phyloP scores from a whole-genome alignment of 2,888 invertebrate genomes.

The Trisateles emortualis region DNA sequence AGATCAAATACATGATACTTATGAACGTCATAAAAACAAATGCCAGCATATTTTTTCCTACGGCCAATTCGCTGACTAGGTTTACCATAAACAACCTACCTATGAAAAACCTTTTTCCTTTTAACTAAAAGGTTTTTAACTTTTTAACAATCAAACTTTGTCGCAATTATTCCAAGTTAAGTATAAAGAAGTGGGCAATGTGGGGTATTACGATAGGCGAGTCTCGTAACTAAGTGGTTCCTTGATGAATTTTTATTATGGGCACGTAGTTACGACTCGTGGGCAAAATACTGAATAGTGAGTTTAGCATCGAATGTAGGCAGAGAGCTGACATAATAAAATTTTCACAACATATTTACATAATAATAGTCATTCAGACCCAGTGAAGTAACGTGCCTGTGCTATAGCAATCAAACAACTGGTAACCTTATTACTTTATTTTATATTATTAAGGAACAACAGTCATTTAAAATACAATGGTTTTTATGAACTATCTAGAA shows the following conservation, averaged over 20 bases:
- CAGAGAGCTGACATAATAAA: background rate
- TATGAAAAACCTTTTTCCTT: background rate
- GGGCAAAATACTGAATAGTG: slow-evolving; percentile 33
- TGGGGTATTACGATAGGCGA: slow-evolving; percentile 13
- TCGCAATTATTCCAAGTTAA: slow-evolving; percentile 25
- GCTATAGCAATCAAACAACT: too few relatives aligned
- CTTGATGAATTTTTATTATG: slow-evolving; percentile 45
- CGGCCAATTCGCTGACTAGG: too few relatives aligned
- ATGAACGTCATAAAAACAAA: background rate
- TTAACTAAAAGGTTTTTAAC: slow-evolving; percentile 19
- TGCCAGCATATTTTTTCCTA: too few relatives aligned
- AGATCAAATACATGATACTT: too few relatives aligned
- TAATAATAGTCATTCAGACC: too few relatives aligned
- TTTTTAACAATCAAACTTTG: slow-evolving; percentile 24
- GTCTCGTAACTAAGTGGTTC: slow-evolving; percentile 22
- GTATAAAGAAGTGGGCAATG: slow-evolving; percentile 25
- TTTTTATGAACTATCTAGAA: too few relatives aligned
- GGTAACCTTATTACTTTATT: too few relatives aligned
- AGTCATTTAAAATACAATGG: too few relatives aligned
- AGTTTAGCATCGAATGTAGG: slow-evolving; percentile 7
- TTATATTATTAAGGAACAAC: too few relatives aligned
- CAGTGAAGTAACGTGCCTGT: too few relatives aligned
- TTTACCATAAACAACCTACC: background rate
- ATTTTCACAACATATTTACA: too few relatives aligned
- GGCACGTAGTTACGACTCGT: slow-evolving; percentile 31